Percentiles rank a stretch among this genome's conserved stretches.
phyloP scores from a whole-genome alignment of 92 coral and sea anemone genomes.

The Epizoanthus ramosus region DNA sequence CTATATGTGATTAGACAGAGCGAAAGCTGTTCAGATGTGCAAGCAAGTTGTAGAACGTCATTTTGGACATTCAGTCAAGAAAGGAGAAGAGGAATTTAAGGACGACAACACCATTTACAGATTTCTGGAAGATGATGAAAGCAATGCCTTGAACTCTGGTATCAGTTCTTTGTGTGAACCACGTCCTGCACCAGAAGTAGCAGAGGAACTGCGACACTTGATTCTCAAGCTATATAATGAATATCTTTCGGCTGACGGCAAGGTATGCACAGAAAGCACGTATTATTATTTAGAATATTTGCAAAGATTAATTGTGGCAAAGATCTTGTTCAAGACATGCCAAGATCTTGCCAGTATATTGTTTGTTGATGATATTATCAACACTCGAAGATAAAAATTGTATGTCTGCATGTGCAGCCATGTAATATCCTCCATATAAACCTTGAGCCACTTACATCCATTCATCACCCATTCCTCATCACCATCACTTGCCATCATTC shows the following conservation, averaged over 20 bases:
- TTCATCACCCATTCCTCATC: too few relatives aligned
- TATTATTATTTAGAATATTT: neutral
- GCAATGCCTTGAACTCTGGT: slow-evolving; percentile 90
- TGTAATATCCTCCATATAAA: too few relatives aligned
- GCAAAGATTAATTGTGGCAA: too few relatives aligned
- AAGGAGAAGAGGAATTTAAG: slow-evolving; percentile 64
- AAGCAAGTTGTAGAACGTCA: slow-evolving; percentile 82
- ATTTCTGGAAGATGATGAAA: slow-evolving; percentile 91
- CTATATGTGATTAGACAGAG: slow-evolving; percentile 62
- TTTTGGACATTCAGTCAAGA: slow-evolving; percentile 78
- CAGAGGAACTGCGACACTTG: slow-evolving; percentile 82
- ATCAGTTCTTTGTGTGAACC: slow-evolving; percentile 94
- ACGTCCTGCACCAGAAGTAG: slow-evolving; percentile 93
- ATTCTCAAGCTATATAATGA: slow-evolving; percentile 76
- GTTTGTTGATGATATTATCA: too few relatives aligned
- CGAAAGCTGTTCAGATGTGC: slow-evolving; percentile 86
- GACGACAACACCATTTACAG: slow-evolving; percentile 90
- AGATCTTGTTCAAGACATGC: too few relatives aligned
- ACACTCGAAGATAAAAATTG: too few relatives aligned
- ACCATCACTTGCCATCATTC: too few relatives aligned
- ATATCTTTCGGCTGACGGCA: slow-evolving; percentile 89
- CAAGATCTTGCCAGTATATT: neutral
- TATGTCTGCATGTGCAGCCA: too few relatives aligned
- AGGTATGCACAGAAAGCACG: slow-evolving; percentile 51
- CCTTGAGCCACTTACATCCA: too few relatives aligned